Base-by-base conservation (phyloP, 2,888 invertebrate species). In the Noctua janthe region DNA sequence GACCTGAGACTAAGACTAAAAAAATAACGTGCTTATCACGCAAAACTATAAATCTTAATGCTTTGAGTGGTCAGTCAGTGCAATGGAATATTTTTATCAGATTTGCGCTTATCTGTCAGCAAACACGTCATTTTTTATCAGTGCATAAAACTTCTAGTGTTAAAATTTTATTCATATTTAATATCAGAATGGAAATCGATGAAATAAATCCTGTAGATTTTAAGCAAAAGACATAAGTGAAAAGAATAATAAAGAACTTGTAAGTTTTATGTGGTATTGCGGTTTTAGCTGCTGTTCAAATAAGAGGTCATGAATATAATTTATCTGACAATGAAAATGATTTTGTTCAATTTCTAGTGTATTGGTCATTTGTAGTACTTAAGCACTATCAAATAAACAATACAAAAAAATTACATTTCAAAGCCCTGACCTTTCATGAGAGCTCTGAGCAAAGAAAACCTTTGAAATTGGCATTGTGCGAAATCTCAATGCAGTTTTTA, bases 401-500 rank as follows among this genome's bases (percentile, higher is more conserved):
- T 20, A 43, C 15, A 75, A 5, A 59, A 73, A 74, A 75, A 17
- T 43, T 29, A 43, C 0, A 39, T 6, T 56, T 39, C 4, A 56
- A 75, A 80, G 43, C 86, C 85, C 83, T 86, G 80, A 74, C 77
- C 83, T 83, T 80, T 83, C 29, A 43, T n/a, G 39, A 78, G 66
- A 73, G 67, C 47, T n/a, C 39, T 76, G 11, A 59, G 70, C 35
- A 67, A 77, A 76, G 43, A 75, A 77, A 85, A 78, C n/a, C 39
- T 72, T 75, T 71, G 23, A 62, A 83, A 72, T 62, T 56, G n/a
- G 35, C 70, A 73, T 70, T 71, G 77, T 67, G 20, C 4, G 23
- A 71, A 82, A 75, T 69, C 66, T 70, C 39, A 76, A 51, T 56
- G 15, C 10, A 76, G 47, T 76, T 82, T 71, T 59, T 78, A 81